Evolutionary conservation across 2,888 invertebrate genomes (phyloP).

Genomic region (Papilio protenor): DNA sequence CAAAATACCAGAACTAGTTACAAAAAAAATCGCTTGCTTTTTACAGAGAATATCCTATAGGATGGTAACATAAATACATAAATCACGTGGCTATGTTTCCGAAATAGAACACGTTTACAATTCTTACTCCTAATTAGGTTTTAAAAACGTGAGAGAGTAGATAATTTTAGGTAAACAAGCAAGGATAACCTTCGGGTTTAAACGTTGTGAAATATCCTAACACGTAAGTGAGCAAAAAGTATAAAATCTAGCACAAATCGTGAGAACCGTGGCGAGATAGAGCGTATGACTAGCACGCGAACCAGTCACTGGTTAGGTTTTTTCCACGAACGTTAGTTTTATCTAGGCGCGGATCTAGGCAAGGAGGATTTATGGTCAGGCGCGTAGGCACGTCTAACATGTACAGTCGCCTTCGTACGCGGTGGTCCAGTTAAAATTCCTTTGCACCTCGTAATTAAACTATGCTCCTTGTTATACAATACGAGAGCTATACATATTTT

Average conservation of each 20-base stretch:
- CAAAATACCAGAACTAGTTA: neutral
- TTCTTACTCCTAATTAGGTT: neutral
- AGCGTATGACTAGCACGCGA: slow-evolving; percentile 15
- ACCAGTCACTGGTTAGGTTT: slow-evolving; percentile 10
- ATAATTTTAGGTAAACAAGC: neutral
- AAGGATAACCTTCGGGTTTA: slow-evolving; percentile 10
- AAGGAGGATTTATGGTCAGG: slow-evolving; percentile 24
- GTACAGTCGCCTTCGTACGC: neutral
- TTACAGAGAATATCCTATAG: neutral
- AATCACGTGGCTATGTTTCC: neutral
- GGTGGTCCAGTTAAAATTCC: neutral
- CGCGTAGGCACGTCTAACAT: slow-evolving; percentile 34
- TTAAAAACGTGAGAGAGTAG: slow-evolving; percentile 3
- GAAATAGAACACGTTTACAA: neutral
- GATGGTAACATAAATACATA: neutral
- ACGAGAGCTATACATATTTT: neutral
- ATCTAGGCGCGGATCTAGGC: slow-evolving; percentile 36
- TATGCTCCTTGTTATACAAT: neutral
- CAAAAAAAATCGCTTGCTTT: neutral
- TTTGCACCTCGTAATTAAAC: neutral
- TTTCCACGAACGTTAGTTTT: slow-evolving; percentile 30
- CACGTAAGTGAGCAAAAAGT: slow-evolving; percentile 8
- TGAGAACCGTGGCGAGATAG: slow-evolving; percentile 17
- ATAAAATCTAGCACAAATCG: slow-evolving; percentile 25
- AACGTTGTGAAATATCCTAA: slow-evolving; percentile 14